Evolutionary conservation across 2,797 vertebrate genomes (phyloP).

Genomic region (Varecia variegata): DNA sequence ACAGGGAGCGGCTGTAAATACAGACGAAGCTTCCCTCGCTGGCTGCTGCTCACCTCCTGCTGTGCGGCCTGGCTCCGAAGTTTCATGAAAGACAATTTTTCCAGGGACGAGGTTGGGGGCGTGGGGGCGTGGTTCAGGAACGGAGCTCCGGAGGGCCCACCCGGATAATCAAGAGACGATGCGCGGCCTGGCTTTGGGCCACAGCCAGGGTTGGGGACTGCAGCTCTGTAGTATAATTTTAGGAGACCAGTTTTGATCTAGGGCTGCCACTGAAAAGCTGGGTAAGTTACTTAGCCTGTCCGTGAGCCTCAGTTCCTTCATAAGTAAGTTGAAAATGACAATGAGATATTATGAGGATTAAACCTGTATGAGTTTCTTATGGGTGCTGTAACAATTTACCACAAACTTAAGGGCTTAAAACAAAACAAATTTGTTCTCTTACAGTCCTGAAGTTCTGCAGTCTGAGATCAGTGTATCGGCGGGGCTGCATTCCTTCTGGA

Average conservation of each 20-base stretch:
- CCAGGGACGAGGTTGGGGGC: too few relatives aligned
- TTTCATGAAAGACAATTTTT: too few relatives aligned
- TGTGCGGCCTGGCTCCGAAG: too few relatives aligned
- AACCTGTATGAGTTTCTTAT: not conserved
- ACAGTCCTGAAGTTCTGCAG: not conserved
- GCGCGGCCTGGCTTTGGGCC: too few relatives aligned
- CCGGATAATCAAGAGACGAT: too few relatives aligned
- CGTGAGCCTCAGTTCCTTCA: not conserved
- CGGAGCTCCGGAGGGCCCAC: too few relatives aligned
- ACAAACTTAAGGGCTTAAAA: not conserved
- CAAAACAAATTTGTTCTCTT: not conserved
- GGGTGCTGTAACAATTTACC: not conserved
- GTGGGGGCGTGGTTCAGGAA: too few relatives aligned
- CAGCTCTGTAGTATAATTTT: not conserved
- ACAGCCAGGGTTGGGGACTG: too few relatives aligned
- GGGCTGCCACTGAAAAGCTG: not conserved
- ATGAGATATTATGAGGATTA: not conserved
- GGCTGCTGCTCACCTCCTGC: too few relatives aligned
- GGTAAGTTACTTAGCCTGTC: not conserved
- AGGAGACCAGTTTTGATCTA: not conserved
- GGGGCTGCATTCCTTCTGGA: not conserved
- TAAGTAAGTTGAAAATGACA: not conserved
- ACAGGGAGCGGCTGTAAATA: too few relatives aligned
- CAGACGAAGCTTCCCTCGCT: too few relatives aligned
- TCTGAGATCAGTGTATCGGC: not conserved